These are phyloP conservation scores for Arothron firmamentum DNA, from an alignment of 2,113 vertebrate species.

Conservation along the genomic window DNA sequence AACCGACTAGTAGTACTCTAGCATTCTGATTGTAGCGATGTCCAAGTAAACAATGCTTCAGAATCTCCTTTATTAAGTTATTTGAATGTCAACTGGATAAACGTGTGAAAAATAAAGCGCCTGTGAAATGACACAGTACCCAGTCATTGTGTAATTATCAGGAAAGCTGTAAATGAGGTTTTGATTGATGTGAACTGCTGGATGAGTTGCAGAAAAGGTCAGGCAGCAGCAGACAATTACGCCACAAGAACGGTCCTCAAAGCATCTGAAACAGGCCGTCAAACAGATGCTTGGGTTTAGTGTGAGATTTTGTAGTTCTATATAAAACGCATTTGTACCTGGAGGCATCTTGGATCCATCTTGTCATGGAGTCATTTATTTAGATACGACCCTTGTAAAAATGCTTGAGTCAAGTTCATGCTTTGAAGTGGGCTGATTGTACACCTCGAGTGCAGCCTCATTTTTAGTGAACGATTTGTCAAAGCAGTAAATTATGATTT, in stretches of 20 bases:
- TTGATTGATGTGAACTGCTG: conserved; percentile 53
- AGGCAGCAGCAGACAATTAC: conserved; percentile 44
- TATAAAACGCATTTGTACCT: conserved; percentile 1
- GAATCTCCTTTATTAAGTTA: conserved; percentile 8
- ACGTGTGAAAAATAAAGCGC: conserved; percentile 25
- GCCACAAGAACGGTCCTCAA: conserved; percentile 12
- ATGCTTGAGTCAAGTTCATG: neutral
- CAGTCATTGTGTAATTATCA: conserved; percentile 38
- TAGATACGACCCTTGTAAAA: neutral
- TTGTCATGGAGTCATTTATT: conserved; percentile 7
- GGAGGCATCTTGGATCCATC: neutral
- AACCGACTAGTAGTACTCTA: too few species aligned
- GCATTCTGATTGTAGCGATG: too few species aligned
- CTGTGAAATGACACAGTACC: conserved; percentile 37
- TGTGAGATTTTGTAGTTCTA: too few species aligned
- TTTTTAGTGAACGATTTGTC: conserved; percentile 16
- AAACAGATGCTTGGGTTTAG: too few species aligned
- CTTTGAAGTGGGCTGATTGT: conserved; percentile 27
- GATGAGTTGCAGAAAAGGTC: conserved; percentile 51
- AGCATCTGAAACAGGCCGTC: neutral
- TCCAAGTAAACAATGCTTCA: neutral
- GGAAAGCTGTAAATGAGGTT: conserved; percentile 48
- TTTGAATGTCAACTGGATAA: conserved; percentile 5
- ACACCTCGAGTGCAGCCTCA: conserved; percentile 22
- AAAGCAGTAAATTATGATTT: conserved; percentile 16